Evolutionary conservation across 2,797 vertebrate genomes (phyloP).

Genomic region (Eleutherodactylus coqui): DNA sequence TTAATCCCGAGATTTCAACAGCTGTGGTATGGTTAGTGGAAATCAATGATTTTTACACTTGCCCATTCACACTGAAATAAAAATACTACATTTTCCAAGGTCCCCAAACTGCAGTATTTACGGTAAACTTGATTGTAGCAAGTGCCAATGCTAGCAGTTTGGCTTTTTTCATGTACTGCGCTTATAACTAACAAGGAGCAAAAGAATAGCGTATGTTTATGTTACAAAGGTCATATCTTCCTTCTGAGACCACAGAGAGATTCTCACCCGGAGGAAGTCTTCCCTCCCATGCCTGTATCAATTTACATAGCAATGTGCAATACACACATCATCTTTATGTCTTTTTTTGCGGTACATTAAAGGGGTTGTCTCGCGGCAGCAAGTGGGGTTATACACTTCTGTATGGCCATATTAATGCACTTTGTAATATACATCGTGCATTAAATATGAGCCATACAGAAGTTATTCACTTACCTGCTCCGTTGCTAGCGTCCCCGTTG

Average conservation of each 20-base stretch:
- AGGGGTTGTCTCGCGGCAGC: too few relatives aligned
- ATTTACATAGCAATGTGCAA: too few relatives aligned
- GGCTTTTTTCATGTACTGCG: not conserved
- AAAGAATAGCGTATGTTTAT: not conserved
- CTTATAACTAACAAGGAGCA: not conserved
- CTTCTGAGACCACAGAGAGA: not conserved
- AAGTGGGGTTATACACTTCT: too few relatives aligned
- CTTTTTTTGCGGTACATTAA: too few relatives aligned
- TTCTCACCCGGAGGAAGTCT: too few relatives aligned
- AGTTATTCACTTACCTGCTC: too few relatives aligned
- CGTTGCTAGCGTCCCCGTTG: too few relatives aligned
- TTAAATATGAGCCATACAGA: too few relatives aligned
- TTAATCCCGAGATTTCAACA: slow-evolving; percentile 52
- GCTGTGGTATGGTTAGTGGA: slow-evolving; percentile 50
- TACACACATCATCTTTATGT: too few relatives aligned
- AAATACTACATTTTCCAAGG: slow-evolving; percentile 40
- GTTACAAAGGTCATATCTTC: not conserved
- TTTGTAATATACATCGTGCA: too few relatives aligned
- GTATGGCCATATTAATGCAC: too few relatives aligned
- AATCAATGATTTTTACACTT: slow-evolving; percentile 43
- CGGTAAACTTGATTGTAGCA: not conserved
- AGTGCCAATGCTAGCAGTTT: not conserved
- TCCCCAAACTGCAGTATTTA: slow-evolving; percentile 31
- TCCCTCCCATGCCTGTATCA: too few relatives aligned
- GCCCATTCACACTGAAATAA: slow-evolving; percentile 38